Evolutionary conservation across 2,797 vertebrate genomes (phyloP), one percentile per base, ranked within the genome.

Genomic region (Gallinago nigripennis): DNA sequence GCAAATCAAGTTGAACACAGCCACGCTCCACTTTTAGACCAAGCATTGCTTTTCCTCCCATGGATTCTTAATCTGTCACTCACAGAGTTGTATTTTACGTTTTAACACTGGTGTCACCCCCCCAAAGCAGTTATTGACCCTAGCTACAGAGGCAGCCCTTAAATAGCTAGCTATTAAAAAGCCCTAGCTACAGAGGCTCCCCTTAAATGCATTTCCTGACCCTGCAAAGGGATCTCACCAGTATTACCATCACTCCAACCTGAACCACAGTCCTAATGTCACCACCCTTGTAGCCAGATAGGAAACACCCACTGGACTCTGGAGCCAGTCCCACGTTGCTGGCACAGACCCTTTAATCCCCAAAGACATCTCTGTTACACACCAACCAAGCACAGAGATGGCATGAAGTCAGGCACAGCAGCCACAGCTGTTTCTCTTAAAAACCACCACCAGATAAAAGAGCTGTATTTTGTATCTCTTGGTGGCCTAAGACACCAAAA

Each of bases 291-390:
- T 9, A 28, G 33, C 31, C 25, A 56, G 54, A 70, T 3, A 17
- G 16, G 33, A 57, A 51, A 11, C 4, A 4, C 12, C 31, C 0
- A 0, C 37, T 20, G 3, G 5, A 5, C 69, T 19, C 48, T 30
- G 30, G 45, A 60, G 30, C 33, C 60, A 31, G 46, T 27, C 37
- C 35, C 50, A 11, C 13, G 33, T 46, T 5, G 28, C 2, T 9
- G 14, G 65, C 37, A 33, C n/a, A 33, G 51, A n/a, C 43, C 48
- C n/a, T 51, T 65, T 21, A 28, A 35, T 68, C 61, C 30, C 48
- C 35, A 31, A 27, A 53, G n/a, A 21, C 25, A 30, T 11, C 37
- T 39, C 39, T n/a, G 17, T 45, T 37, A 37, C 33, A 51, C 12
- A 7, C 31, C 4, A 2, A 16, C 58, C 45, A 71, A 37, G 51